A percentile compares a stretch with the other conserved stretches of the same genome.
phyloP scores from a whole-genome alignment of 2,888 invertebrate species.

The Cenopis cana region DNA sequence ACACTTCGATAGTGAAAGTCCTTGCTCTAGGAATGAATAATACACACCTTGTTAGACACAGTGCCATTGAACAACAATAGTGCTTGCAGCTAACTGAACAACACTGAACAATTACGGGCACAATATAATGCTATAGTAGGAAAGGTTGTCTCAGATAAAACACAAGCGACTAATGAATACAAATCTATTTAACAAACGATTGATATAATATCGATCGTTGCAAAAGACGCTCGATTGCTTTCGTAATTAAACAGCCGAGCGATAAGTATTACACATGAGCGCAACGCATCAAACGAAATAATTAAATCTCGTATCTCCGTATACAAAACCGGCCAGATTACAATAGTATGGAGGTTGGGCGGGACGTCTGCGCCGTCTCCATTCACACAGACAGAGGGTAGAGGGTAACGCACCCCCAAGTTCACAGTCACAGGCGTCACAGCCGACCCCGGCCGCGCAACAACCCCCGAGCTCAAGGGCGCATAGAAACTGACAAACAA shows the following conservation, averaged over 20 bases:
- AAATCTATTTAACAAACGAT: constrained; percentile 34
- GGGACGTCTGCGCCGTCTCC: constrained; percentile 43
- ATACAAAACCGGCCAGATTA: constrained; percentile 32
- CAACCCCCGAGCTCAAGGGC: constrained; percentile 38
- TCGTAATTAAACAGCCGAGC: constrained; percentile 34
- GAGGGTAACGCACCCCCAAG: constrained; percentile 83
- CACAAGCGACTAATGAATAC: constrained; percentile 25
- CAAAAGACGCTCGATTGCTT: constrained; percentile 32
- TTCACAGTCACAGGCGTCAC: constrained; percentile 66
- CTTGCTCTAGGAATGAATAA: constrained; percentile 47
- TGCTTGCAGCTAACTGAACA: constrained; percentile 1
- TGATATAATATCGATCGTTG: constrained; percentile 24
- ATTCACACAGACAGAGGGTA: constrained; percentile 63
- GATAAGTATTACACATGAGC: constrained; percentile 37
- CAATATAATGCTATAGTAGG: background rate
- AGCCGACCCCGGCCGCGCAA: constrained; percentile 57
- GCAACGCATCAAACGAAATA: constrained; percentile 36
- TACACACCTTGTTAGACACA: constrained; percentile 11
- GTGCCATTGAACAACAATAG: constrained; percentile 14
- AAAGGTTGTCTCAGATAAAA: background rate
- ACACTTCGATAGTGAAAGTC: constrained; percentile 68
- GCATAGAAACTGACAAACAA: constrained; percentile 55
- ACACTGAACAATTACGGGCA: background rate
- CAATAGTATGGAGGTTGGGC: constrained; percentile 32
- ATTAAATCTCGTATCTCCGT: constrained; percentile 34